phyloP scores from a whole-genome alignment of 2,888 invertebrate species.

The Parthenolecanium corni region DNA sequence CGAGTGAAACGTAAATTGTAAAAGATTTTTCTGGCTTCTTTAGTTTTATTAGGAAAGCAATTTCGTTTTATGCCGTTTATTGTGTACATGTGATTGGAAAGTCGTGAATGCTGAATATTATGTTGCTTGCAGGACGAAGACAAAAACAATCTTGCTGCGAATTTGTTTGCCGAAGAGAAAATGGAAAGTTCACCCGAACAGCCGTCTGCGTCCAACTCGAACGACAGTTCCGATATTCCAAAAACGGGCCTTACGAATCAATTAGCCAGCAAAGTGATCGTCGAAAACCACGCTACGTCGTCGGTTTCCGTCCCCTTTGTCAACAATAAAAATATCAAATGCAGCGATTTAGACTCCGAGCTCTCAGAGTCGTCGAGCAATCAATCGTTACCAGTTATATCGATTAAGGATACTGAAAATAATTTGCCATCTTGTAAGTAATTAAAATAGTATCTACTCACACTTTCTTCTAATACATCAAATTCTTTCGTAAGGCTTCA shows the following conservation, averaged over 20 bases:
- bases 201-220: conserved; percentile 4
- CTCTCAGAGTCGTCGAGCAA: conserved; percentile 18
- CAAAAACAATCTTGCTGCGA: not conserved
- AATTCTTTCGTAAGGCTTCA: too few relatives aligned
- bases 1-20: too few relatives aligned
- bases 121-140: conserved; percentile 11
- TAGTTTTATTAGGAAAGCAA: too few relatives aligned
- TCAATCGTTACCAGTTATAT: conserved; percentile 25
- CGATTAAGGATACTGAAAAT: conserved; percentile 18
- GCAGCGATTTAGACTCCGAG: conserved; percentile 21
- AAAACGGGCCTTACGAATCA: not conserved
- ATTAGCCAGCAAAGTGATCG: conserved; percentile 10
- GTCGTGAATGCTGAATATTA: too few relatives aligned
- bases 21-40: too few relatives aligned
- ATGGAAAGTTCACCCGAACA: conserved; percentile 8
- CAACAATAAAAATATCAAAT: conserved; percentile 2
- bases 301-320: not conserved
- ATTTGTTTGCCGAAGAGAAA: conserved; percentile 15
- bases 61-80: too few relatives aligned
- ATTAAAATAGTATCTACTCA: too few relatives aligned
- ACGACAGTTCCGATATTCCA: conserved; percentile 9
- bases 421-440: conserved; percentile 11
- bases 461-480: too few relatives aligned
- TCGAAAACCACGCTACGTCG: conserved; percentile 10
- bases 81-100: too few relatives aligned